phyloP scores from a whole-genome alignment of 2,888 invertebrate species.

The Apamea monoglypha region DNA sequence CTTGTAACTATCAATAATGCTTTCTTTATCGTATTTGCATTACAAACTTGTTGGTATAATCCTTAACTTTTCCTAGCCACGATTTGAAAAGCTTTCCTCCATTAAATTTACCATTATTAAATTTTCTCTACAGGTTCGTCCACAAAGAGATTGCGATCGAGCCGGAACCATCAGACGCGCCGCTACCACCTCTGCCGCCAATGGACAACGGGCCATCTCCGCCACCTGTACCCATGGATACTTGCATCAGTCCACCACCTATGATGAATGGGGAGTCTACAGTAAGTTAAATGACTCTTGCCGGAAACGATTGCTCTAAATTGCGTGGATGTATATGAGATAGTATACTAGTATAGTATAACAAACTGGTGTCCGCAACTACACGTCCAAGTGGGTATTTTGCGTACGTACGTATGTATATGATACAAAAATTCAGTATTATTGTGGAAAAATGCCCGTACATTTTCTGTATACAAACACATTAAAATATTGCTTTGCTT shows the following conservation, averaged over 20 bases:
- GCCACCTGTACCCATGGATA: constrained; percentile 82
- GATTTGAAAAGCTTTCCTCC: not conserved
- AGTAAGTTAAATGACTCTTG: constrained; percentile 75
- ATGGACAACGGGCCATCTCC: constrained; percentile 68
- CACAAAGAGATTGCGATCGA: constrained; percentile 73
- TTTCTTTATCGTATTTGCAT: not conserved
- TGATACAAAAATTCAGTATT: not conserved
- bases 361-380: not conserved
- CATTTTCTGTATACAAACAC: not conserved
- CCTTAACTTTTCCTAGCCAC: too few relatives aligned
- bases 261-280: constrained; percentile 82
- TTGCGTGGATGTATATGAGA: not conserved
- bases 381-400: not conserved
- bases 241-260: constrained; percentile 85
- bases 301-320: not conserved
- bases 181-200: constrained; percentile 77
- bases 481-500: not conserved
- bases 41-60: not conserved
- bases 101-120: not conserved
- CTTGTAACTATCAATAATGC: not conserved
- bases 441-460: too few relatives aligned
- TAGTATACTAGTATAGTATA: not conserved
- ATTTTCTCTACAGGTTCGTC: constrained; percentile 32
- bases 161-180: constrained; percentile 73
- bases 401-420: too few relatives aligned